phyloP scores from a whole-genome alignment of 2,113 vertebrate genomes.

The Gila orcuttii region DNA sequence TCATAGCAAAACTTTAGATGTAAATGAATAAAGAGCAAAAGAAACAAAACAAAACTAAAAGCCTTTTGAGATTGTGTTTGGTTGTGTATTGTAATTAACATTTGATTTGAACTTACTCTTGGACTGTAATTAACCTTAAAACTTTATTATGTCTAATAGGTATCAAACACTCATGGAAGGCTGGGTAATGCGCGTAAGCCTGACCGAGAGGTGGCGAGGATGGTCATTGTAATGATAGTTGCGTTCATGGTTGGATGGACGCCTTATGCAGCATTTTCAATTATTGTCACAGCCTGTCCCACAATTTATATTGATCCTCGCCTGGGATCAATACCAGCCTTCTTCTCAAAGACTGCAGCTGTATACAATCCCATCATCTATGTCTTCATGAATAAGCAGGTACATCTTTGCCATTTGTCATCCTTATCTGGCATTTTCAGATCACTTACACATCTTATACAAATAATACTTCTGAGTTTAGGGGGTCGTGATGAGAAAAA shows the following conservation, averaged over 20 bases:
- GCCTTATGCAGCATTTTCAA: slow-evolving; percentile 83
- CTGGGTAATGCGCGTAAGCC: slow-evolving; percentile 81
- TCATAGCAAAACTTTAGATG: background rate
- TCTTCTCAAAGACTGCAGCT: slow-evolving; percentile 89
- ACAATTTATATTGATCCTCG: slow-evolving; percentile 82
- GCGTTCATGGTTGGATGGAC: slow-evolving; percentile 89
- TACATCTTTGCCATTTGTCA: slow-evolving; percentile 52
- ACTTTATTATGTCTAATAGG: slow-evolving; percentile 66
- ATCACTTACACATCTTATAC: background rate
- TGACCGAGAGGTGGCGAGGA: slow-evolving; percentile 85
- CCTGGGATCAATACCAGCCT: slow-evolving; percentile 83
- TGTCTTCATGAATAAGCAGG: slow-evolving; percentile 93
- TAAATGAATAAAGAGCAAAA: background rate
- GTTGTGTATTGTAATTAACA: background rate
- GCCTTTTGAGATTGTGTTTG: background rate
- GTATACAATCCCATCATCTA: slow-evolving; percentile 91
- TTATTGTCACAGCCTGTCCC: slow-evolving; percentile 80
- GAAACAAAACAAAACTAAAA: no score
- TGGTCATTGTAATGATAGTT: slow-evolving; percentile 88
- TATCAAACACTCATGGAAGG: slow-evolving; percentile 77
- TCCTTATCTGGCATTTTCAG: slow-evolving; percentile 6
- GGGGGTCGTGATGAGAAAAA: background rate
- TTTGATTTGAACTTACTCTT: background rate
- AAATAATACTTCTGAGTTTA: background rate
- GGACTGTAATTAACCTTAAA: background rate